A percentile compares a stretch with the other conserved stretches of the same genome.
phyloP scores from a whole-genome alignment of 2,888 invertebrate species.

The Exocentrus adspersus region DNA sequence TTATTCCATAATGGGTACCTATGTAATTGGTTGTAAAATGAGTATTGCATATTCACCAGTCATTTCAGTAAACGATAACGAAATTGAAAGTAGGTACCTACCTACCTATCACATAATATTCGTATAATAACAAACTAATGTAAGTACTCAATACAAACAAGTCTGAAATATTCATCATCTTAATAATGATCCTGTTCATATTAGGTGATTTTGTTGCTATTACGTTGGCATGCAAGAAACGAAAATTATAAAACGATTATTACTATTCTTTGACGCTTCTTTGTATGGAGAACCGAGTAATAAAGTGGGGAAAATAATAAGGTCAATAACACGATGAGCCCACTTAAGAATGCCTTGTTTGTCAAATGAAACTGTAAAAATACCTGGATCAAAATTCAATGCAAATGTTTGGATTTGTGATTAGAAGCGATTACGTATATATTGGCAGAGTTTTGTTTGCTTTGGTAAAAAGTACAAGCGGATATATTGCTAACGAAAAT shows the following conservation, averaged over 20 bases:
- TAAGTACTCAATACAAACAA: too few species aligned
- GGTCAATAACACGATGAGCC: constrained; percentile 8
- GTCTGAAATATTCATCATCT: not conserved
- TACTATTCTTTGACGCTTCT: not conserved
- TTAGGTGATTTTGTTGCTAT: not conserved
- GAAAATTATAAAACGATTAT: not conserved
- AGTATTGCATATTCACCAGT: too few species aligned
- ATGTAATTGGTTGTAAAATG: too few species aligned
- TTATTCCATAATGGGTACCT: too few species aligned
- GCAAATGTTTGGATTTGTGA: not conserved
- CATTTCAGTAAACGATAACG: too few species aligned
- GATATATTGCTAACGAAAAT: too few species aligned
- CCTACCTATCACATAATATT: too few species aligned
- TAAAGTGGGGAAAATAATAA: constrained; percentile 7
- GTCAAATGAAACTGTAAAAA: constrained; percentile 22
- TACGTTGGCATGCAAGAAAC: not conserved
- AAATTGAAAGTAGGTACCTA: too few species aligned
- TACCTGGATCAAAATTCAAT: constrained; percentile 7
- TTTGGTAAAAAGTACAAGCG: not conserved
- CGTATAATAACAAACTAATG: too few species aligned
- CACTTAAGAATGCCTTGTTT: constrained; percentile 18
- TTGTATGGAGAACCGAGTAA: not conserved
- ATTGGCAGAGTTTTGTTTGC: not conserved
- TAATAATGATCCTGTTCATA: not conserved
- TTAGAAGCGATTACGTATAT: not conserved